Evolutionary conservation across 2,113 vertebrate genomes (phyloP), one percentile per base, ranked within the genome.

Genomic region (Macquaria australasica): DNA sequence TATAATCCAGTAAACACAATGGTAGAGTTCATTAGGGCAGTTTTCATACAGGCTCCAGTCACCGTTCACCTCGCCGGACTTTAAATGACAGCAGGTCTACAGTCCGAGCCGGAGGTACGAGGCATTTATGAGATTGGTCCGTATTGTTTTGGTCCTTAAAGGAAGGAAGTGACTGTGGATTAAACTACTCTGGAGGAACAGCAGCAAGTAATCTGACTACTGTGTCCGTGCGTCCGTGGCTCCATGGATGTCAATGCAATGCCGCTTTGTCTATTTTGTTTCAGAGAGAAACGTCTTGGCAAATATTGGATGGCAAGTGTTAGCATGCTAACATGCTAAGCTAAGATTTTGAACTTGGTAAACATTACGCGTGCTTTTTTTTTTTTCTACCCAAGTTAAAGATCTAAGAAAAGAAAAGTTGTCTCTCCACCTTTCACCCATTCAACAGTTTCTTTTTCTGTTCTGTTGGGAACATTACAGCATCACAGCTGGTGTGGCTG

Each of bases 121-220:
- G 25, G 73, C 68, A 73, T 77, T 69, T 80, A 59, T 8, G 31
- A 63, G 68, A 62, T 4, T 21, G 21, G 53, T 53, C 67, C 31
- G 37, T 21, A 20, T 69, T 82, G 80, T 82, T 63, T 53, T 25
- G 23, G 3, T 82, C 55, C 69, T 5, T 23, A 15, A 62, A 50
- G 43, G 71, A 73, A 76, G 73, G 77, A 84, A 80, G 75, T 21
- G 66, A 20, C 39, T 58, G 82, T 6, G 72, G 72, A 77, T 77
- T 72, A 72, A 66, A 51, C n/a, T 48, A 64, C 53, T 67, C 21
- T 1, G 16, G 20, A 79, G 53, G 69, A 68, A 34, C 28, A 59
- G 31, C 60, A 74, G 34, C 5, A 21, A 31, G 15, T 4, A 41
- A 25, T 63, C 31, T 50, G 43, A 69, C 20, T n/a, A 37, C 50